Conservation (phyloP, 2,888 invertebrate genomes). For the Trachelus tabidus region DNA sequence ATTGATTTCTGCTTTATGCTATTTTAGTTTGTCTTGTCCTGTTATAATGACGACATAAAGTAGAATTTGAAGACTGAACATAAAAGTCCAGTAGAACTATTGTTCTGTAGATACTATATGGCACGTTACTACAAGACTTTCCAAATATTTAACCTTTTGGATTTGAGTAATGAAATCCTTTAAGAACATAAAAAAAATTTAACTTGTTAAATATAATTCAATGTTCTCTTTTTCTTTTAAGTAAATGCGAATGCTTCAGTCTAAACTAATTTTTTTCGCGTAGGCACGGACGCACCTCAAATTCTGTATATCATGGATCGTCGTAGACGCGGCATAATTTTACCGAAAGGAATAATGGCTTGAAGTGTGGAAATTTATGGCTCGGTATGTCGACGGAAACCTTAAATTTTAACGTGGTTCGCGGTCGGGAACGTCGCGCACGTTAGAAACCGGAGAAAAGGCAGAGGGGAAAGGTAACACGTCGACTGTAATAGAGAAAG, state of each 20-base stretch:
- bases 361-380: slow-evolving; percentile 55
- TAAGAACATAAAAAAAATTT: not conserved
- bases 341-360: slow-evolving; percentile 21
- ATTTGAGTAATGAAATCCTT: not conserved
- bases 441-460: slow-evolving; percentile 31
- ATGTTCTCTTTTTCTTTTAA: not conserved
- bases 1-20: not conserved
- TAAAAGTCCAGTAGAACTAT: not conserved
- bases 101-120: not conserved
- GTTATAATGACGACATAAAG: not conserved
- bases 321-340: not conserved
- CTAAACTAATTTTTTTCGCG: not conserved
- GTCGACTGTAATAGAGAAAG: not conserved
- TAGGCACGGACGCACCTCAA: not conserved
- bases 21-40: not conserved
- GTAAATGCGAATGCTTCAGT: not conserved
- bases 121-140: not conserved
- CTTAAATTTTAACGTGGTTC: slow-evolving; percentile 60
- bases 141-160: not conserved
- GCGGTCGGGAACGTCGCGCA: slow-evolving; percentile 33
- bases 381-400: slow-evolving; percentile 59
- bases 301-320: not conserved
- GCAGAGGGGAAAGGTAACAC: not conserved
- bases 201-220: not conserved
- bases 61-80: not conserved